Base-by-base conservation (phyloP, 2,113 vertebrate species). In the Odocoileus hemionus region DNA sequence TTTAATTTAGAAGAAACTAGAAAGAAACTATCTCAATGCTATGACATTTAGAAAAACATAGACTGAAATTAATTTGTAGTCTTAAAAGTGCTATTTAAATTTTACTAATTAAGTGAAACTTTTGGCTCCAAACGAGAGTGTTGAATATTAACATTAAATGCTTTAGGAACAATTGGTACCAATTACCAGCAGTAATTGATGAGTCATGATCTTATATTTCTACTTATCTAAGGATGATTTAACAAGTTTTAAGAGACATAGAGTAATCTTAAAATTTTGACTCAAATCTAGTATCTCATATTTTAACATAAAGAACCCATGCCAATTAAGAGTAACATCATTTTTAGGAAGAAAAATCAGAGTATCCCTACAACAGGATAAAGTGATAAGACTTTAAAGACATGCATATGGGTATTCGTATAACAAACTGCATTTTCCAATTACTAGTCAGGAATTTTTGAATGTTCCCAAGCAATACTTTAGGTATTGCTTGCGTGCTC, bases 81-180 rank as follows among this genome's bases (percentile, higher is more conserved):
- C 43, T 98, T 95, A 95, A 98, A 97, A 36, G 25, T 95, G 16
- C 23, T 95, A 14, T 92, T 98, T 97, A 96, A 96, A 94, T 96
- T 93, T 84, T 97, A 83, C 2, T 97, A 87, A 58, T 94, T 93
- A 19, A 33, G 67, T 96, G 64, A 96, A 89, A 80, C 47, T 97
- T 97, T 86, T 26, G 5, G 3, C 8, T 2, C 6, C 26, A 76
- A 89, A 76, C 96, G 13, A 13, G 45, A 86, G 10, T 39, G 89
- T 94, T 79, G 2, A 79, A 93, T 87, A 54, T 67, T 94, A 58
- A 57, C 85, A 17, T 5, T 70, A 89, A 86, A 30, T 39, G 70
- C 16, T 84, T 82, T 45, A 92, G 45, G 2, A 97, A 1, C 17
- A 91, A 74, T 93, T 70, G 64, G 64, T 36, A 67, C 17, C 64